These are phyloP conservation scores for Naja naja DNA, from an alignment of 2,113 vertebrate species.

Conservation along the genomic window DNA sequence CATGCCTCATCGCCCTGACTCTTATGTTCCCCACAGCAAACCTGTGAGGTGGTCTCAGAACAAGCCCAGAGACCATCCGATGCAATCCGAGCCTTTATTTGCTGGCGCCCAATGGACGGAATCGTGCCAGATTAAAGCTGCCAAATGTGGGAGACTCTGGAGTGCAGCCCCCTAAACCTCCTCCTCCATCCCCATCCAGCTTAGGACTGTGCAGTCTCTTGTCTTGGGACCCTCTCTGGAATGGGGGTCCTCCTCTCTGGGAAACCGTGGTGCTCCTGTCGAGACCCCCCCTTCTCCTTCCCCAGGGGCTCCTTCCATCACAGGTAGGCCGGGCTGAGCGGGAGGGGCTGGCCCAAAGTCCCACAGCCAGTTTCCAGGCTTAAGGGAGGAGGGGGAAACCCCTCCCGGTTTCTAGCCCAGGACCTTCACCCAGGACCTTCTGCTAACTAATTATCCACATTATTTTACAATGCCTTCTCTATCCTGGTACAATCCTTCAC, in stretches of 20 bases:
- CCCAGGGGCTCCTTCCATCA: background rate
- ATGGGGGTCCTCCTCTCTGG: too few species aligned
- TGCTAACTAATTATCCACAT: background rate
- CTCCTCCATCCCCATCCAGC: too few species aligned
- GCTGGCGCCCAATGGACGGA: too few species aligned
- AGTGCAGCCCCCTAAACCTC: too few species aligned
- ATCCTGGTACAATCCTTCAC: too few species aligned
- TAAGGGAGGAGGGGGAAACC: background rate
- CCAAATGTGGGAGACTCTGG: background rate
- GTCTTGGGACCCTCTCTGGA: too few species aligned
- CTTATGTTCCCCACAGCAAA: background rate
- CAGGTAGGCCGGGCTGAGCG: background rate
- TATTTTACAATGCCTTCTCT: background rate
- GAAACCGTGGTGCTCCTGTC: too few species aligned
- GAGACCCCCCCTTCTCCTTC: background rate
- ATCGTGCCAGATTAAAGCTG: background rate
- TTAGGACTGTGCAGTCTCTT: background rate
- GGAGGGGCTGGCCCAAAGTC: background rate
- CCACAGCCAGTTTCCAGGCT: background rate
- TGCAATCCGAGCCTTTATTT: background rate
- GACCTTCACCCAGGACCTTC: background rate
- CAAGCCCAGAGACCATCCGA: background rate
- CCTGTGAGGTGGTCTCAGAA: background rate
- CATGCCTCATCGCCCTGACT: background rate
- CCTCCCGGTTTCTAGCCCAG: background rate